A percentile compares a stretch with the other conserved stretches of the same genome.
Evolutionary conservation across 2,888 invertebrate genomes (phyloP).

Genomic region (Cactoblastis cactorum): DNA sequence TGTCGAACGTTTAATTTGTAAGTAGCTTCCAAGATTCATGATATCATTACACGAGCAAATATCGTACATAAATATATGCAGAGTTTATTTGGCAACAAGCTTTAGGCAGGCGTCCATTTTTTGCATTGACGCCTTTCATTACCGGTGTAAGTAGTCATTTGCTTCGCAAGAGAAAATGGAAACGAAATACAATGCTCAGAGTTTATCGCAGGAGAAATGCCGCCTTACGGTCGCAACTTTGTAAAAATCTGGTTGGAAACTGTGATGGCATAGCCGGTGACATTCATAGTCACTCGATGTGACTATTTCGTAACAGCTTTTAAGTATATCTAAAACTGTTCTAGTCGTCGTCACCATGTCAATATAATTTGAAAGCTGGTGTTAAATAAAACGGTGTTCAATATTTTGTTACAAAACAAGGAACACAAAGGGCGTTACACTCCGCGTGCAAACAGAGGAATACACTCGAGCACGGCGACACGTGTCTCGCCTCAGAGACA

Average conservation of each 20-base stretch:
- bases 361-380: conserved; percentile 72
- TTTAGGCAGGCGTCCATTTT: conserved; percentile 20
- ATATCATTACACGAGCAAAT: conserved; percentile 25
- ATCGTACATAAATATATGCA: conserved; percentile 21
- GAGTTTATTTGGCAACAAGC: conserved; percentile 24
- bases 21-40: conserved; percentile 34
- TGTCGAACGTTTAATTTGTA: conserved; percentile 39
- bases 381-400: conserved; percentile 79
- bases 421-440: conserved; percentile 77
- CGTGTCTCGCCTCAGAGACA: conserved; percentile 36
- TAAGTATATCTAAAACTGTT: conserved; percentile 45
- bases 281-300: neutral
- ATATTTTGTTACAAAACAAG: conserved; percentile 79
- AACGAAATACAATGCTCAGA: conserved; percentile 6
- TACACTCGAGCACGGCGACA: conserved; percentile 39
- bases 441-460: conserved; percentile 62
- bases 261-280: no score
- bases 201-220: conserved; percentile 1
- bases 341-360: conserved; percentile 58
- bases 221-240: conserved; percentile 3
- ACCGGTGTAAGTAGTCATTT: conserved; percentile 13
- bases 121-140: conserved; percentile 20
- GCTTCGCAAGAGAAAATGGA: conserved; percentile 5
- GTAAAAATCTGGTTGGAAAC: no score
- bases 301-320: conserved; percentile 45